Evolutionary conservation across 2,888 invertebrate species (phyloP).

Genomic region (Chelonus formosanus): DNA sequence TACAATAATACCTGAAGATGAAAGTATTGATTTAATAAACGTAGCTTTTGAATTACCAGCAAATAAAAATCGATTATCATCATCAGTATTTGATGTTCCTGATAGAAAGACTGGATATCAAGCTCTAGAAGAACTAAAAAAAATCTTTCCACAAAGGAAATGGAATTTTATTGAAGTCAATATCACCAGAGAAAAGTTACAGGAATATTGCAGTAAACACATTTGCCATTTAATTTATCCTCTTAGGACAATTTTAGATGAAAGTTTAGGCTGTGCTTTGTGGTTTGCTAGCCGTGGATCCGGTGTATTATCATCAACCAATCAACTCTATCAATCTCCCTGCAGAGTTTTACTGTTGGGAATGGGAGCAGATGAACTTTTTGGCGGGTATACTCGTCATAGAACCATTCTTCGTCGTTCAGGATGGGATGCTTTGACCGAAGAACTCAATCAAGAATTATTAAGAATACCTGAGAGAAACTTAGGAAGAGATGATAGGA

Average conservation of each 20-base stretch:
- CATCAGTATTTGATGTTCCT: constrained; percentile 73
- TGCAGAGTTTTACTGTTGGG: constrained; percentile 84
- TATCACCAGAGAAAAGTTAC: constrained; percentile 74
- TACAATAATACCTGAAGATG: constrained; percentile 71
- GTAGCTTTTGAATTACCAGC: constrained; percentile 82
- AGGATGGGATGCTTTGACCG: constrained; percentile 68
- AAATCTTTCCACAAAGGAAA: constrained; percentile 74
- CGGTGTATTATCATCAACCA: constrained; percentile 63
- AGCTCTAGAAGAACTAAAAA: constrained; percentile 75
- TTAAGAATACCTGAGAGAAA: constrained; percentile 88
- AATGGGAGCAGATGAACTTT: constrained; percentile 96
- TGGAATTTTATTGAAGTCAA: constrained; percentile 89
- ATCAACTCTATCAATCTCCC: constrained; percentile 67
- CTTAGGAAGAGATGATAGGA: constrained; percentile 92
- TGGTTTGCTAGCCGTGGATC: constrained; percentile 93
- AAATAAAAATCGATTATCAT: constrained; percentile 15
- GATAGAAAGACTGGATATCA: constrained; percentile 82
- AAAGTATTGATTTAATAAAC: constrained; percentile 90
- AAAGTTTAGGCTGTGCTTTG: constrained; percentile 93
- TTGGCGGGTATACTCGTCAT: constrained; percentile 94
- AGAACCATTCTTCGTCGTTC: constrained; percentile 74
- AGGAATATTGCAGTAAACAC: constrained; percentile 67
- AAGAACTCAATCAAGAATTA: constrained; percentile 77
- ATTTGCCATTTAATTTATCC: constrained; percentile 87
- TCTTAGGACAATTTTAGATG: constrained; percentile 87